These are phyloP conservation scores for Drymonia ruficornis DNA, from an alignment of 2,888 invertebrate genomes.

Conservation along the genomic window DNA sequence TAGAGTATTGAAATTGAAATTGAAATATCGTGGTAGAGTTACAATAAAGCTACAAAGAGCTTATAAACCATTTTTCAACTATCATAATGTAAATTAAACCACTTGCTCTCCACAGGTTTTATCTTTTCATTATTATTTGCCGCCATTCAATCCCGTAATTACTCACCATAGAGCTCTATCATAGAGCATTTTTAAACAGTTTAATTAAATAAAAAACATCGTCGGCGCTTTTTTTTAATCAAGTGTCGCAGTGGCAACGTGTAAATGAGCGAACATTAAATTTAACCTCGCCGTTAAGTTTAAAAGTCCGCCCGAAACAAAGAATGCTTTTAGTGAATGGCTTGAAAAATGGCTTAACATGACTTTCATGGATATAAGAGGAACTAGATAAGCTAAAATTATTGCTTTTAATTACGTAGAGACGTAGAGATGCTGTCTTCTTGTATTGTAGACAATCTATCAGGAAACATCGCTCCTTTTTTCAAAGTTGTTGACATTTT, in stretches of 20 bases:
- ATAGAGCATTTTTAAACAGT: background rate
- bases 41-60: no score
- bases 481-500: no score
- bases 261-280: slow-evolving; percentile 40
- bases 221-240: slow-evolving; percentile 20
- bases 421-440: no score
- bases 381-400: slow-evolving; percentile 24
- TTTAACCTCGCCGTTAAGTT: slow-evolving; percentile 38
- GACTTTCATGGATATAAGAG: slow-evolving; percentile 15
- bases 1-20: no score
- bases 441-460: no score
- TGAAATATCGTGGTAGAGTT: no score
- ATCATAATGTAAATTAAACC: no score
- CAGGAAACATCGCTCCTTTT: no score
- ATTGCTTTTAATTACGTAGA: no score
- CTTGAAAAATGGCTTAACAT: slow-evolving; percentile 52
- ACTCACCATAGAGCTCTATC: background rate
- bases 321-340: slow-evolving; percentile 51
- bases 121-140: background rate
- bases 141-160: background rate
- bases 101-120: background rate
- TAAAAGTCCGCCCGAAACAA: slow-evolving; percentile 45
- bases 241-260: slow-evolving; percentile 20
- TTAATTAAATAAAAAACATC: slow-evolving; percentile 1
- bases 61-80: no score